Conservation (phyloP, 64 coral and sea anemone genomes). For the Montipora efflorescens region DNA sequence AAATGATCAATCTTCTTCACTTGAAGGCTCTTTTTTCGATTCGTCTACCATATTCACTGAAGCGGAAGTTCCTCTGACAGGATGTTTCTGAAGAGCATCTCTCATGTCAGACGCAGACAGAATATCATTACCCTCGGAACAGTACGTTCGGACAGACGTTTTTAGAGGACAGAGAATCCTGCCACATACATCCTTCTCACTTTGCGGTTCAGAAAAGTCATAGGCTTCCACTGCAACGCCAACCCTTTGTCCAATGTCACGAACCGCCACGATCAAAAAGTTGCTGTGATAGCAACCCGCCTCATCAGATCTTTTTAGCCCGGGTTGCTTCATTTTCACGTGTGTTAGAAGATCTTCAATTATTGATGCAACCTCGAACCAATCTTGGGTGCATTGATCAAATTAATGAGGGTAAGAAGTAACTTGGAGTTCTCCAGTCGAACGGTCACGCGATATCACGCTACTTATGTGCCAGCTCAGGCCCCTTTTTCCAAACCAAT, state of each 20-base stretch:
- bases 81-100: neutral
- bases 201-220: constrained; percentile 14
- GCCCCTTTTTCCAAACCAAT: constrained; percentile 68
- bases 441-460: constrained; percentile 14
- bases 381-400: constrained; percentile 50
- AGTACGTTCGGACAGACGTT: constrained; percentile 55
- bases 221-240: no score
- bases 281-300: constrained; percentile 73
- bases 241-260: neutral
- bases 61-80: neutral
- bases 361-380: constrained; percentile 69
- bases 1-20: constrained; percentile 48
- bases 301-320: constrained; percentile 66
- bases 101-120: constrained; percentile 54
- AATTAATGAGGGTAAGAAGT: constrained; percentile 42
- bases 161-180: constrained; percentile 77
- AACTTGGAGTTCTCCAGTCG: neutral
- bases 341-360: constrained; percentile 62
- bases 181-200: constrained; percentile 70
- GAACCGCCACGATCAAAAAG: constrained; percentile 41
- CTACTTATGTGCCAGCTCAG: constrained; percentile 69
- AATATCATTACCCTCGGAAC: constrained; percentile 64
- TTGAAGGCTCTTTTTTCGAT: constrained; percentile 18
- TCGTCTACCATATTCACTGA: constrained; percentile 58
- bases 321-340: constrained; percentile 5